Evolutionary conservation across 2,113 vertebrate genomes (phyloP).

Genomic region (Saguinus midas): DNA sequence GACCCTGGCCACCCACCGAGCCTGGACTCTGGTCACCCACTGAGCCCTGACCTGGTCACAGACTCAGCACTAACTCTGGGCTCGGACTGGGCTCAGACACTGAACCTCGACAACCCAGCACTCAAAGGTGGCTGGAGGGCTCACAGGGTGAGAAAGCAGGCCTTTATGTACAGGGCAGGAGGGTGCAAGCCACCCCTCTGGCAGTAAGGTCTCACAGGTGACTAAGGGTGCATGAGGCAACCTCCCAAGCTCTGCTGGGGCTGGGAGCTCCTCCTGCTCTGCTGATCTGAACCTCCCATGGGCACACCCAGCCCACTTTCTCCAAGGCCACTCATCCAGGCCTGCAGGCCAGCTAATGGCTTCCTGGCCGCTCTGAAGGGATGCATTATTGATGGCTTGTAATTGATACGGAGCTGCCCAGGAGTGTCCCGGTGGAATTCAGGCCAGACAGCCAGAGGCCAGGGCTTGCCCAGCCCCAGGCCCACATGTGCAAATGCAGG

Average conservation of each 20-base stretch:
- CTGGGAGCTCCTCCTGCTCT: background rate
- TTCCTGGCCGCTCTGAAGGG: slow-evolving; percentile 44
- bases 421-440: slow-evolving; percentile 30
- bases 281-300: background rate
- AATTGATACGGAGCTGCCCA: slow-evolving; percentile 46
- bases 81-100: background rate
- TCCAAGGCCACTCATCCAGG: slow-evolving; percentile 20
- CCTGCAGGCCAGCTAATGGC: slow-evolving; percentile 10
- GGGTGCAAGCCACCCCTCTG: background rate
- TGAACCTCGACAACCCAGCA: background rate
- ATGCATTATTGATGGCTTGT: slow-evolving; percentile 64
- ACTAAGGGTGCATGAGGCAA: background rate
- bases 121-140: background rate
- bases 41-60: background rate
- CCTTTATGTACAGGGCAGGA: background rate
- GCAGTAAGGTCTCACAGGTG: background rate
- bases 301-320: background rate
- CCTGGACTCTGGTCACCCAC: background rate
- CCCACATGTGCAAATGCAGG: background rate
- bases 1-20: background rate
- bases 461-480: background rate
- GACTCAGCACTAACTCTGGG: background rate
- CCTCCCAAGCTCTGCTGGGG: background rate
- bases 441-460: slow-evolving; percentile 35
- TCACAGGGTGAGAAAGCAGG: background rate